These are phyloP conservation scores for Sandelia bainsii DNA, from an alignment of 2,797 vertebrate species.

Conservation along the genomic window DNA sequence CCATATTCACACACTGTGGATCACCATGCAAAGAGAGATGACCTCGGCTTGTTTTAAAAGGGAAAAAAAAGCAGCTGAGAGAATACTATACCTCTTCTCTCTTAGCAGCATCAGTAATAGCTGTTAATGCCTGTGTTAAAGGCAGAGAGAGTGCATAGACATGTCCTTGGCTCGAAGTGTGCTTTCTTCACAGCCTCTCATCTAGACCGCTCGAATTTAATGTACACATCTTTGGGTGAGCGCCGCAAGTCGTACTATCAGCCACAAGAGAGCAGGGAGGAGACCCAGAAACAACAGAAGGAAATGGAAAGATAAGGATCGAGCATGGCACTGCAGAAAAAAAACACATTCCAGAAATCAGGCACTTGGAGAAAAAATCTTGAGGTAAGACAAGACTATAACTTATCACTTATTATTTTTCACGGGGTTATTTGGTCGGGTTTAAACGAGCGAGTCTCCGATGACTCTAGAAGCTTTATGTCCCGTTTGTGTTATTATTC, in stretches of 20 bases:
- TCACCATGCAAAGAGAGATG: slow-evolving; percentile 52
- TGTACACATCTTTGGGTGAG: slow-evolving; percentile 76
- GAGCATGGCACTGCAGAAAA: slow-evolving; percentile 75
- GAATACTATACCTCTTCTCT: slow-evolving; percentile 49
- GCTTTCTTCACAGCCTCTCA: slow-evolving; percentile 60
- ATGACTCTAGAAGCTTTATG: slow-evolving; percentile 28
- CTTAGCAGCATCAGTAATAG: slow-evolving; percentile 57
- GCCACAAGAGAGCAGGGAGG: slow-evolving; percentile 52
- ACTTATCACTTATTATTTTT: slow-evolving; percentile 31
- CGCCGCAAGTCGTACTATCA: slow-evolving; percentile 47
- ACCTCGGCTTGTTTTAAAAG: slow-evolving; percentile 42
- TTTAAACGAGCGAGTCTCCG: slow-evolving; percentile 27
- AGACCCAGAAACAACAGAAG: slow-evolving; percentile 49
- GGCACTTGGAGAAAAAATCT: slow-evolving; percentile 81
- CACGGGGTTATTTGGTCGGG: slow-evolving; percentile 53
- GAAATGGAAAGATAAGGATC: slow-evolving; percentile 54
- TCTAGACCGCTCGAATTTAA: slow-evolving; percentile 41
- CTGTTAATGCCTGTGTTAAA: slow-evolving; percentile 60
- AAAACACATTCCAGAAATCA: slow-evolving; percentile 80
- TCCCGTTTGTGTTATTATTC: slow-evolving; percentile 26
- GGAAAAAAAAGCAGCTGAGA: slow-evolving; percentile 62
- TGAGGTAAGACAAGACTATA: slow-evolving; percentile 76
- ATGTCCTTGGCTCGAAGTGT: slow-evolving; percentile 76
- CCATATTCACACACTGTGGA: slow-evolving; percentile 69
- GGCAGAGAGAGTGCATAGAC: slow-evolving; percentile 77